Percentiles rank a stretch among this genome's conserved stretches.
phyloP scores from a whole-genome alignment of 92 coral and sea anemone species.

The Epizoanthus illoricatus region DNA sequence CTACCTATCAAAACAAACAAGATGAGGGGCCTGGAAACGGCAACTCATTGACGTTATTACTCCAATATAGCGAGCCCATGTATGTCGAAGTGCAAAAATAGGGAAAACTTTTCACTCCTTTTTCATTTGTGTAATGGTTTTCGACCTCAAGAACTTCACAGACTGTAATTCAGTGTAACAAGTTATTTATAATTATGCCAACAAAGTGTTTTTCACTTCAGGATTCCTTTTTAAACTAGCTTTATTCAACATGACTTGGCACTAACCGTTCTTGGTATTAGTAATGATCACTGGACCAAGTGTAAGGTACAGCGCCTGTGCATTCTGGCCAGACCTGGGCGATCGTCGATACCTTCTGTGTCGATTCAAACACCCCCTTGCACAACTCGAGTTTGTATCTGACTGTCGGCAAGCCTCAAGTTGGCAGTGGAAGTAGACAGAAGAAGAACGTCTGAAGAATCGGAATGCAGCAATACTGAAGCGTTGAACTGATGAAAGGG shows the following conservation, averaged over 20 bases:
- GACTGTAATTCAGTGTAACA: too few relatives aligned
- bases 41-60: too few relatives aligned
- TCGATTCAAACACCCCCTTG: slow-evolving; percentile 55
- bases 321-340: background rate
- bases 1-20: too few relatives aligned
- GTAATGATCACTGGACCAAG: slow-evolving; percentile 14
- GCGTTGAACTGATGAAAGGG: slow-evolving; percentile 57
- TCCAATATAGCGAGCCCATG: too few relatives aligned
- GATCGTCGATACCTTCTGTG: slow-evolving; percentile 27
- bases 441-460: slow-evolving; percentile 35
- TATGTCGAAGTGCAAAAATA: too few relatives aligned
- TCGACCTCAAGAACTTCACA: too few relatives aligned
- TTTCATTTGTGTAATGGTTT: too few relatives aligned
- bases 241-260: too few relatives aligned
- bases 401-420: slow-evolving; percentile 62
- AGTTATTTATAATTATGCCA: too few relatives aligned
- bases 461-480: slow-evolving; percentile 72
- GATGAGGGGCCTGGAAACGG: too few relatives aligned
- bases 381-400: slow-evolving; percentile 60
- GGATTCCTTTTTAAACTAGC: too few relatives aligned
- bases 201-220: background rate
- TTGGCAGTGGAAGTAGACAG: slow-evolving; percentile 64
- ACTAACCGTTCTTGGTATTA: background rate
- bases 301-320: background rate
- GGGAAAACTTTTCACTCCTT: too few relatives aligned